Conservation (phyloP, 2,797 vertebrate genomes). For the Cichlasoma orientale region DNA sequence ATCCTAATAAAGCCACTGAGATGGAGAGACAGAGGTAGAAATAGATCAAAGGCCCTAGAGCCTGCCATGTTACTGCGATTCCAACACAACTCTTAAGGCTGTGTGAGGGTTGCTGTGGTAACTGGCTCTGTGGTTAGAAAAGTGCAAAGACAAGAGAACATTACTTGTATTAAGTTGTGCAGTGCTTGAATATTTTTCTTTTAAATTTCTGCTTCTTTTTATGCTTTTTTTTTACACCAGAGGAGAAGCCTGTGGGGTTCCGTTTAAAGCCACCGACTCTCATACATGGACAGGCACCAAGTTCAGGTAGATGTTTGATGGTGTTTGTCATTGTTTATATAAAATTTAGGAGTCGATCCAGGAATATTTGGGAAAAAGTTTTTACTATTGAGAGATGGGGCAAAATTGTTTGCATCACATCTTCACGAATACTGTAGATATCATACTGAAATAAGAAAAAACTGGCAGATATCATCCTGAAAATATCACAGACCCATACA, state of each 20-base stretch:
- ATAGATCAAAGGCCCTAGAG: slow-evolving; percentile 40
- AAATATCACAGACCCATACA: neutral
- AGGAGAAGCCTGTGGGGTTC: slow-evolving; percentile 96
- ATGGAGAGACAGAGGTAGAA: slow-evolving; percentile 25
- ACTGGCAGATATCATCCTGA: neutral
- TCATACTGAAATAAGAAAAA: neutral
- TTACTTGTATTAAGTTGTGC: slow-evolving; percentile 9
- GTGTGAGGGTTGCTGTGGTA: slow-evolving; percentile 40
- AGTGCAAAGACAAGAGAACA: slow-evolving; percentile 36
- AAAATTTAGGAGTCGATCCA: no score
- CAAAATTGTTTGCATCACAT: neutral
- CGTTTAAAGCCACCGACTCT: slow-evolving; percentile 96
- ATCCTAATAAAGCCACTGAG: slow-evolving; percentile 43
- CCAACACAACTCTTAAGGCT: slow-evolving; percentile 11
- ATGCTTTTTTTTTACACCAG: slow-evolving; percentile 73
- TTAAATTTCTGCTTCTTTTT: slow-evolving; percentile 13
- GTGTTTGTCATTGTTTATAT: neutral
- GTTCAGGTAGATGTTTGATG: slow-evolving; percentile 84
- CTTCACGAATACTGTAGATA: neutral
- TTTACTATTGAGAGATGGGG: neutral
- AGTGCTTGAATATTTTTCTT: slow-evolving; percentile 20
- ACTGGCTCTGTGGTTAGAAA: slow-evolving; percentile 36
- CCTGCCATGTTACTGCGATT: slow-evolving; percentile 10
- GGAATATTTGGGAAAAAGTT: neutral
- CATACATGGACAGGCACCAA: slow-evolving; percentile 97